These are phyloP conservation scores for Anoura caudifer DNA, from an alignment of 2,113 vertebrate species.

Conservation along the genomic window DNA sequence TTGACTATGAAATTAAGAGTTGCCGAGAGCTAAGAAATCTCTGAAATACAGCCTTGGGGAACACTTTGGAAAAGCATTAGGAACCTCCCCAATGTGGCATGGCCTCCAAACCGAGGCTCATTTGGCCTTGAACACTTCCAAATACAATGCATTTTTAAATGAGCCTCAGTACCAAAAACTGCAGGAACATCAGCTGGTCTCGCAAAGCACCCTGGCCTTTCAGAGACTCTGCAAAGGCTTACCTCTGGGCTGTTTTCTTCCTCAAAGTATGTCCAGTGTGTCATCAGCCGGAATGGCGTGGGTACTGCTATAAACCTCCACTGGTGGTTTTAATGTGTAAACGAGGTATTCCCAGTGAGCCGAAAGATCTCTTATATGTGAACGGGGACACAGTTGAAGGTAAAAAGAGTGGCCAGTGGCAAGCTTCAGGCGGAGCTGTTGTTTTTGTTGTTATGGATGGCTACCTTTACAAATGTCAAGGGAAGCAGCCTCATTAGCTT, in stretches of 20 bases:
- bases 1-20: not conserved
- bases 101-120: not conserved
- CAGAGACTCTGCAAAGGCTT: not conserved
- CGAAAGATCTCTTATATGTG: conserved; percentile 13
- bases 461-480: conserved; percentile 1
- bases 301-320: not conserved
- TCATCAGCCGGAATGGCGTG: not conserved
- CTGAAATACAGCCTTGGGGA: not conserved
- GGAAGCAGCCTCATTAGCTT: conserved; percentile 16
- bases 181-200: not conserved
- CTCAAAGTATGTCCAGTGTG: not conserved
- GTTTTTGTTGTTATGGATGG: not conserved
- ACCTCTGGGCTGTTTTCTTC: not conserved
- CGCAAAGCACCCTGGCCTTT: not conserved
- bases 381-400: not conserved
- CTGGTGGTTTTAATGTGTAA: not conserved
- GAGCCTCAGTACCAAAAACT: not conserved
- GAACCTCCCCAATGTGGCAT: not conserved
- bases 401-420: not conserved
- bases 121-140: not conserved
- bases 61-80: not conserved
- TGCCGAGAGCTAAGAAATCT: not conserved
- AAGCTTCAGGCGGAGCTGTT: conserved; percentile 5
- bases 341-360: conserved; percentile 8
- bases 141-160: not conserved